Base-by-base conservation (phyloP, 2,888 invertebrate genomes). In the Autographa pulchrina region DNA sequence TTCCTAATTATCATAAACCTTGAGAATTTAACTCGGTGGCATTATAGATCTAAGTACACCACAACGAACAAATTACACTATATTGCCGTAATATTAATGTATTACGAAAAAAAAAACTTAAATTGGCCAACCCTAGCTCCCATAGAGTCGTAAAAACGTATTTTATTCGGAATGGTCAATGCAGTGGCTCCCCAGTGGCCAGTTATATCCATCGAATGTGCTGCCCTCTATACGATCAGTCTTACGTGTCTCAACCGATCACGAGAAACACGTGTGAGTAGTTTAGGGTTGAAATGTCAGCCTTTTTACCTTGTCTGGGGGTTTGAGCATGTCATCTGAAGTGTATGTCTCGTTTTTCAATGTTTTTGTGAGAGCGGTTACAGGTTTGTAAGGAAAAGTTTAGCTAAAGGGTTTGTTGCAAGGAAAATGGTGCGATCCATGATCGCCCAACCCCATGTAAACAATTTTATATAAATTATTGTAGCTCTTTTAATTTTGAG, bases 111-210 rank as follows among this genome's bases (percentile, higher is more conserved):
- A 64, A 41, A 2, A 63, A 63, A 35, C 13, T 20, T 41, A 8
- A 60, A 8, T 14, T 62, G 65, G 65, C 9, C 78, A 84, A n/a
- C 84, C 84, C 85, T 84, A 77, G 35, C 65, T 58, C 35, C 72
- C 58, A 74, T 62, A 60, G 66, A 81, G 83, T 89, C 88, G 90
- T 90, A 89, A 91, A 90, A 83, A 88, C 83, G 89, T 90, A 88
- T 91, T 91, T 92, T 92, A 90, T 91, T 85, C 86, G 83, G 85
- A 82, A 86, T 83, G 89, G 91, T 87, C 89, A 85, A 81, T 84
- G 84, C 82, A 83, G 88, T 87, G 80, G 87, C 81, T 85, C 92
- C 89, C 91, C 65, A 18, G 89, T 70, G 92, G 70, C 85, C 85
- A 85, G 89, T 92, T 90, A 82, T 78, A 70, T 78, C 82, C 82